Evolutionary conservation across 2,113 vertebrate genomes (phyloP).

Genomic region (Limnothrissa miodon): DNA sequence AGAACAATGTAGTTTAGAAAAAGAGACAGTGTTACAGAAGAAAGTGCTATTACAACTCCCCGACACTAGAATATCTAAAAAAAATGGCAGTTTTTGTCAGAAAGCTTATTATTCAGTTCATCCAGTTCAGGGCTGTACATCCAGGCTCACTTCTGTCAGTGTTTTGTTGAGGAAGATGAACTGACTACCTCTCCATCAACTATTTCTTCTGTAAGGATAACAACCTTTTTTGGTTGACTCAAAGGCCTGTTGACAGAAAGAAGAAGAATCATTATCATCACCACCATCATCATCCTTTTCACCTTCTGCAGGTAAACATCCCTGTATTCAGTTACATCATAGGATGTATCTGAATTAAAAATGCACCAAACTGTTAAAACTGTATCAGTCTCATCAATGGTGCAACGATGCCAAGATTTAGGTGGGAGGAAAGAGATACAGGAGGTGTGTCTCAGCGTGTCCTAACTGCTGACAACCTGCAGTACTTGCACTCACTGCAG

Average conservation of each 20-base stretch:
- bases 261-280: neutral
- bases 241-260: neutral
- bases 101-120: neutral
- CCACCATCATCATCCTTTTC: too few relatives aligned
- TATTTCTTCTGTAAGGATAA: conserved; percentile 59
- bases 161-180: neutral
- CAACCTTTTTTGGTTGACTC: conserved; percentile 31
- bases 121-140: neutral
- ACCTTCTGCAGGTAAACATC: too few relatives aligned
- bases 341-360: too few relatives aligned
- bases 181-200: conserved; percentile 38
- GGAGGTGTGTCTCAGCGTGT: too few relatives aligned
- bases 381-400: too few relatives aligned
- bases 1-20: neutral
- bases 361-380: too few relatives aligned
- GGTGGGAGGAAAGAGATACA: too few relatives aligned
- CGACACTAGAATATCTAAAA: neutral
- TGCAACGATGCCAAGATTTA: too few relatives aligned
- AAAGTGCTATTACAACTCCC: neutral
- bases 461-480: too few relatives aligned
- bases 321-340: too few relatives aligned
- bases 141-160: neutral
- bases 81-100: neutral
- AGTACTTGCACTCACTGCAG: too few relatives aligned
- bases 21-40: neutral